Conservation (phyloP, 2,113 vertebrate genomes). For the Gulo gulo region DNA sequence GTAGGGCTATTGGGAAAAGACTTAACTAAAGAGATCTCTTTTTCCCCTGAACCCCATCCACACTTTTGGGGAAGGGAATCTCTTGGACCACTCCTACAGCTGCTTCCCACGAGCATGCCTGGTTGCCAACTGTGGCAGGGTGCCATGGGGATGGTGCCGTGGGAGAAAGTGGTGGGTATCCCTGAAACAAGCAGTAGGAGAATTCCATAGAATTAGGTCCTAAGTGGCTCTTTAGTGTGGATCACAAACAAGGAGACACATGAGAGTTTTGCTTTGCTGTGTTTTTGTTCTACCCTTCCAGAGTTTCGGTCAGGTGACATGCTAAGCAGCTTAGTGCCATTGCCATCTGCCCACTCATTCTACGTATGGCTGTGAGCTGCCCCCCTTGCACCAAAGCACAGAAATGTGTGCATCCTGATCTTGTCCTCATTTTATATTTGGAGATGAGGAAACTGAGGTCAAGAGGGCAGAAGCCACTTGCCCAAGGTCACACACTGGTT, state of each 20-base stretch:
- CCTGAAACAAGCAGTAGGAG: not conserved
- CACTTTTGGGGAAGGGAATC: not conserved
- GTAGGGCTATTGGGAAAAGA: not conserved
- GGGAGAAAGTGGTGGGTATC: not conserved
- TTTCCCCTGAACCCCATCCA: not conserved
- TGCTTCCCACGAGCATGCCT: not conserved
- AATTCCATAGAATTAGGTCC: not conserved
- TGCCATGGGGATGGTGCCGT: not conserved
- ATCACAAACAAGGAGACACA: not conserved
- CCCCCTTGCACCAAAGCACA: not conserved
- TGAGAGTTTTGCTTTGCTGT: not conserved
- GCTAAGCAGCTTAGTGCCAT: not conserved
- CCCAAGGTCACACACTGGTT: not conserved
- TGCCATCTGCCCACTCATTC: not conserved
- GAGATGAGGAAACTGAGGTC: not conserved
- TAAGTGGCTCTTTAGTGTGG: not conserved
- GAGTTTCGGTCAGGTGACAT: not conserved
- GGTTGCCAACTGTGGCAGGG: not conserved
- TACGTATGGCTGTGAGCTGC: not conserved
- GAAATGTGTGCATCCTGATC: not conserved
- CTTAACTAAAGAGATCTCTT: not conserved
- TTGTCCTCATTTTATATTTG: not conserved
- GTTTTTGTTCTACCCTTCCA: not conserved
- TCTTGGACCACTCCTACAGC: not conserved
- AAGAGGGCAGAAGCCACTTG: not conserved